Conservation (phyloP, 2,113 vertebrate genomes). For the Mugil cephalus region DNA sequence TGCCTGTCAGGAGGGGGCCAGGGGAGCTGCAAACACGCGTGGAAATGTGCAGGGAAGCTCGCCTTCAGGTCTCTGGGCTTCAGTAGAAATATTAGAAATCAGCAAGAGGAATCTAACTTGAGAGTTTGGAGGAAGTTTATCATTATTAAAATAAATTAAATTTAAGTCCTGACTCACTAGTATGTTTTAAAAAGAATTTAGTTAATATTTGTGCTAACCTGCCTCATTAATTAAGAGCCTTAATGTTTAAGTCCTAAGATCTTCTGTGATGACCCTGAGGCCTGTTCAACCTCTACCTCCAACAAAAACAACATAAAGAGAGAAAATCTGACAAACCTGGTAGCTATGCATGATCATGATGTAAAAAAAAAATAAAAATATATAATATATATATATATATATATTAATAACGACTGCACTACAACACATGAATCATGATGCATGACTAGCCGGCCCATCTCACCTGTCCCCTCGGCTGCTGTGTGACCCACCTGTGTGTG, state of each 20-base stretch:
- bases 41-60: slow-evolving; percentile 35
- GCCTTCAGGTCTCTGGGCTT: not conserved
- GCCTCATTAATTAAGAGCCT: not conserved
- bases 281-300: not conserved
- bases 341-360: slow-evolving; percentile 13
- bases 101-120: slow-evolving; percentile 18
- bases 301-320: too few relatives aligned
- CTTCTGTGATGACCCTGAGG: slow-evolving; percentile 9
- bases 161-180: not conserved
- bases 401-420: not conserved
- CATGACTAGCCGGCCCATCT: slow-evolving; percentile 18
- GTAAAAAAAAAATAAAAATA: not conserved
- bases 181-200: not conserved
- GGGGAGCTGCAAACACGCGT: slow-evolving; percentile 30
- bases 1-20: slow-evolving; percentile 10
- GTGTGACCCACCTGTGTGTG: slow-evolving; percentile 76
- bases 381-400: too few relatives aligned
- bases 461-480: slow-evolving; percentile 55
- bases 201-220: not conserved
- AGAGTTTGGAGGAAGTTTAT: not conserved
- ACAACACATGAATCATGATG: slow-evolving; percentile 11
- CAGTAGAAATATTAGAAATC: not conserved
- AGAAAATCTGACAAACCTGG: not conserved
- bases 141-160: not conserved
- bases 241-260: slow-evolving; percentile 2